Evolutionary conservation across 2,113 vertebrate species (phyloP), one percentile per base, ranked within the genome.

Genomic region (Fregata magnificens): DNA sequence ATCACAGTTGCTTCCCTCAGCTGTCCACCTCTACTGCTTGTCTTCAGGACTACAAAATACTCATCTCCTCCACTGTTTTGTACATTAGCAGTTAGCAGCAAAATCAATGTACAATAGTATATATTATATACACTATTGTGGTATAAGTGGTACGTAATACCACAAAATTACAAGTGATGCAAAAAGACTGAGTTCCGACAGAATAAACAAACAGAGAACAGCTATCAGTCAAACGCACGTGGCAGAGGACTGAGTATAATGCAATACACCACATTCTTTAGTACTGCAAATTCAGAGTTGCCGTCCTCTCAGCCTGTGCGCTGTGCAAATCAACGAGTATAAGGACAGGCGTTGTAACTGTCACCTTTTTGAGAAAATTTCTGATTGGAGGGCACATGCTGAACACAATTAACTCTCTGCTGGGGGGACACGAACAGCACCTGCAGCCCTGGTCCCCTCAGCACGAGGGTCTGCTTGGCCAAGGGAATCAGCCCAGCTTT

Each of bases 141-240:
- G n/a, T n/a, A n/a, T n/a, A n/a, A n/a, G n/a, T n/a, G n/a, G n/a
- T n/a, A n/a, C n/a, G n/a, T n/a, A n/a, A n/a, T n/a, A n/a, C n/a
- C n/a, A 67, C 36, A 69, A 56, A 45, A 52, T 52, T 13, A 49
- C 13, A 47, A 65, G 22, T 20, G 66, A 22, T 62, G 32, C 21
- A 31, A 42, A 77, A 88, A 14, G 44, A 34, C 47, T 0, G 19
- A n/a, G 15, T 76, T 70, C 8, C 10, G 36, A 7, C 32, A 63
- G 70, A 34, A 36, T 15, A 67, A 67, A 31, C 4, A 10, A 34
- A 17, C 4, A 1, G 58, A 55, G 62, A 59, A 32, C 6, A 2
- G 0, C 11, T 29, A 0, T 47, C n/a, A n/a, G 59, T 25, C 14
- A 36, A 15, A 32, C 6, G 53, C 47, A 3, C 0, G 0, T 3